Evolutionary conservation across 2,888 invertebrate species (phyloP), one percentile per base, ranked within the genome.

Genomic region (Caenorhabditis japonica): DNA sequence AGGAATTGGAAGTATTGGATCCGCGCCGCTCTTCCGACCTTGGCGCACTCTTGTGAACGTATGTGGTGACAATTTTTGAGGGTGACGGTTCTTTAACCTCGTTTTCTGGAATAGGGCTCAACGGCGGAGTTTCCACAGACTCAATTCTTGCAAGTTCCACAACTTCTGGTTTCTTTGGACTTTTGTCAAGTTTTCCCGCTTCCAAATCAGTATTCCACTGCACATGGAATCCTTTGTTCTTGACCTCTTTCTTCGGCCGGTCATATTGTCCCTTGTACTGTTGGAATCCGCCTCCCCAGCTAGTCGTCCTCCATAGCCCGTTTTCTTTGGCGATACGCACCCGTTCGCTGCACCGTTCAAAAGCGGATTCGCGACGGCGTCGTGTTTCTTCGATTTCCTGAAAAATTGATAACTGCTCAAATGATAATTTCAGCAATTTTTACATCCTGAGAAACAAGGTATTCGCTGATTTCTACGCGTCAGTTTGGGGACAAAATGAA

Each of bases 251-350:
- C 55, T 70, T 69, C 44, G 77, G 73, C 55, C 77, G 76, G 46
- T 83, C 83, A 49, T 82, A 80, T 58, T 85, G 83, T 27, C 84
- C 83, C 36, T 80, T 82, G 61, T 85, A 85, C 83, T 84, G 79
- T 52, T 82, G 81, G 70, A 84, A 82, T 19, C 81, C 82, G n/a
- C 84, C 84, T 25, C 84, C 84, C 84, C 84, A 84, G 53, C 82
- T 82, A 5, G 83, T 83, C n/a, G 79, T 80, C 51, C 84, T 77
- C 85, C 85, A 85, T 41, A 85, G 59, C 25, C 85, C 85, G 55
- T 85, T 85, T 36, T 85, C 83, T 51, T 85, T 85, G n/a, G 85
- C 85, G 25, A 82, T 69, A n/a, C 83, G 68, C 1, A 85, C 85
- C 15, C 84, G 66, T 36, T 85, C 82, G 47, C 79, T 80, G 51